Evolutionary conservation across 92 coral and sea anemone genomes (phyloP), one percentile per base, ranked within the genome.

Genomic region (Virgularia gustaviana): DNA sequence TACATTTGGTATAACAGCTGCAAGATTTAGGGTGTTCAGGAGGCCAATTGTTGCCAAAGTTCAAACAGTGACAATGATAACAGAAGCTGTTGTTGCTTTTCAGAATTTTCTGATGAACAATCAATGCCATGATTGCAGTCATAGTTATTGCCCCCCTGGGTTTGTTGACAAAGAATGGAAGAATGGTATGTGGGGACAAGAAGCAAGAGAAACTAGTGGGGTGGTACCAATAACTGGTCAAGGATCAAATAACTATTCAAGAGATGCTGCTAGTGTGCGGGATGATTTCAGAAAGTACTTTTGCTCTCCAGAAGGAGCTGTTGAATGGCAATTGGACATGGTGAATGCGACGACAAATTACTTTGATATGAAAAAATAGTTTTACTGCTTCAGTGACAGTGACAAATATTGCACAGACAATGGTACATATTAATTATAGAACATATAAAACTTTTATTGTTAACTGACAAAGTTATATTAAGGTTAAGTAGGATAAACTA

Each of bases 1-100:
- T 66, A 24, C 35, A 5, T 66, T 66, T 66, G 73, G 57, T 66
- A 66, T 66, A 43, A 43, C 73, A 66, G 42, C 73, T 44, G 49
- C 73, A 25, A 30, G 73, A 3, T 66, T 66, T 44, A 44, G 73
- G 53, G 36, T 66, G 16, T 66, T 66, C 36, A 30, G 55, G 33
- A 64, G 71, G 36, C 71, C 71, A 38, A 64, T 64, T 54, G 25
- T 64, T 34, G 71, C 71, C 11, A 64, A 43, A 42, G 71, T 36
- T 33, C 29, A 64, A 42, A 64, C 41, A 31, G 71, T 39, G 6
- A 39, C 45, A n/a, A 52, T 64, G 27, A 38, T 64, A 16, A 64
- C 71, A 2, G 37, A 62, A 62, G 68, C 68, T 39, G 55, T 64
- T 64, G 36, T 64, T 11, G 71, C 71, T 2, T 16, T 64, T 1